Base-by-base conservation (phyloP, 2,113 vertebrate species). In the Alligator mississippiensis region DNA sequence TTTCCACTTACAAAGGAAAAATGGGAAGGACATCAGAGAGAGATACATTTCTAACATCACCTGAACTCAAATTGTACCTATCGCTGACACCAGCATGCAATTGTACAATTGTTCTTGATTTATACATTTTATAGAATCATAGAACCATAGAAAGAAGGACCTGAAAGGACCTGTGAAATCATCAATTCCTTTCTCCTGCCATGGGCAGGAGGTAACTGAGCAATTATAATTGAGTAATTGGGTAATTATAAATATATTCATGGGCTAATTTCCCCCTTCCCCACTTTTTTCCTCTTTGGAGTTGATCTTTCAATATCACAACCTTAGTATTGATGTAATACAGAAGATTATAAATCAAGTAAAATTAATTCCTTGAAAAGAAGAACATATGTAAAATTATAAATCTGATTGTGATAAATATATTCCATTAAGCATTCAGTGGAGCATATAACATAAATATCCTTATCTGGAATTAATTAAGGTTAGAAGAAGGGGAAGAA, bases 271-370 rank as follows among this genome's bases (percentile, higher is more conserved):
- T 79, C 77, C 87, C 92, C 64, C 93, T 61, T 77, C 87, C 77
- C 74, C 84, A 91, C 70, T 93, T 63, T 88, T 63, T 84, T 84
- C 9, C 0, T 38, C 1, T 2, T 83, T 72, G 58, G 64, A 87
- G 11, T 93, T 97, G 94, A 93, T 95, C 85, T 90, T 64, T 92
- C 58, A 17, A 38, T 77, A 84, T 88, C 64, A 85, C 7, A 15
- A 4, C 14, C 18, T 75, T 79, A 60, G 22, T 60, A 5, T 79
- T 79, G 12, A 27, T 90, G 38, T 30, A 38, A 27, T 83, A 63
- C 4, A 19, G 80, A 83, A 80, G 80, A 90, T 7, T 57, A 63
- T 85, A 15, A 9, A 74, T 21, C 22, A 62, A 60, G 47, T 70
- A 55, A 4, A 66, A 85, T 25, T 25, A 89, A 86, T 61, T 84